Evolutionary conservation across 92 coral and sea anemone species (phyloP).

Genomic region (Heliopora coerulea): DNA sequence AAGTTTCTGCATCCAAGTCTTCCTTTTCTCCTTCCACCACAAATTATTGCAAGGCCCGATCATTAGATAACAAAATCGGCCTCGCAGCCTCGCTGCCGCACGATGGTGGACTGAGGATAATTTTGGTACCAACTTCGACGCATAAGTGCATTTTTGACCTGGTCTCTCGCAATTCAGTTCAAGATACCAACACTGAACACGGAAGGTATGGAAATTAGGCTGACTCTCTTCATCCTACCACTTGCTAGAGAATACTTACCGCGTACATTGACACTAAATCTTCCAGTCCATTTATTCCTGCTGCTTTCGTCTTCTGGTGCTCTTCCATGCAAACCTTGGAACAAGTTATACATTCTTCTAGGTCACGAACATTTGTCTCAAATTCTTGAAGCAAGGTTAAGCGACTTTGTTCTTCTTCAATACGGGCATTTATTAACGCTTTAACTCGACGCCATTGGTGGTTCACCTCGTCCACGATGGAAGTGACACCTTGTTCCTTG

Average conservation of each 20-base stretch:
- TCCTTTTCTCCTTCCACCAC: no score
- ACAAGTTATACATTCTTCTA: neutral
- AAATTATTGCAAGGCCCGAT: no score
- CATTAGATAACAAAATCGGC: no score
- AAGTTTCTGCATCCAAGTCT: no score
- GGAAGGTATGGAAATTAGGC: no score
- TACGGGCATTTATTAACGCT: neutral
- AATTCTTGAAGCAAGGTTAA: neutral
- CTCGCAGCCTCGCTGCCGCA: no score
- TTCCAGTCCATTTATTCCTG: neutral
- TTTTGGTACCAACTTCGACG: no score
- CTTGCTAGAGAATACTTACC: neutral
- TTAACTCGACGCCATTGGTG: constrained; percentile 52
- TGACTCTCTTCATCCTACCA: no score
- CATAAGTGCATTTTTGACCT: no score
- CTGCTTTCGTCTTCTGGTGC: neutral
- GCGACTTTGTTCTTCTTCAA: neutral
- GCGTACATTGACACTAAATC: neutral
- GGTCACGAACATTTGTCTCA: constrained; percentile 4
- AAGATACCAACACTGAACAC: no score
- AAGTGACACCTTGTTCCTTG: constrained; percentile 43
- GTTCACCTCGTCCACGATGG: constrained; percentile 67
- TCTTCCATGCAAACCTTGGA: neutral
- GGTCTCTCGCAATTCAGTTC: no score
- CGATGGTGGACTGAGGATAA: no score